Percentiles rank a stretch among this genome's conserved stretches.
These are phyloP conservation scores for Oceanodroma leucorhoa DNA, from an alignment of 2,797 vertebrate genomes.

Conservation along the genomic window DNA sequence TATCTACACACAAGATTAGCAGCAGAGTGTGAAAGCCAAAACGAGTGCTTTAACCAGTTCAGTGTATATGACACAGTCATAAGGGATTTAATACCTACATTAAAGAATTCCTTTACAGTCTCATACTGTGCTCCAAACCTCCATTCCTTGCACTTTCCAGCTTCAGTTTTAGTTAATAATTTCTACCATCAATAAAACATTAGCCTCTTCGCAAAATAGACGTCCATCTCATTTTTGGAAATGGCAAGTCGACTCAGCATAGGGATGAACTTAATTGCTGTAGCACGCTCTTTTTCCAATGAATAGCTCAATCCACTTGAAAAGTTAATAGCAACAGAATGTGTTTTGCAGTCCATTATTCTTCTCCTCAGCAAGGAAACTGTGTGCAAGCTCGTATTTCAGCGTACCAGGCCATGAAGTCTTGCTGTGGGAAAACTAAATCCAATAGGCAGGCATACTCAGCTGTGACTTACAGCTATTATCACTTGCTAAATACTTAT, in stretches of 20 bases:
- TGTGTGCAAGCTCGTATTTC: slow-evolving; percentile 47
- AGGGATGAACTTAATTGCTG: slow-evolving; percentile 56
- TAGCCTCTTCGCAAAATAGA: slow-evolving; percentile 3
- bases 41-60: background rate
- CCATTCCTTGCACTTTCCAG: background rate
- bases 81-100: background rate
- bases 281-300: slow-evolving; percentile 31
- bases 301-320: slow-evolving; percentile 62
- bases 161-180: slow-evolving; percentile 29
- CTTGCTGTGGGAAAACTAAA: slow-evolving; percentile 63
- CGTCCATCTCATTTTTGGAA: slow-evolving; percentile 37
- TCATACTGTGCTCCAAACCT: background rate
- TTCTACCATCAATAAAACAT: slow-evolving; percentile 36
- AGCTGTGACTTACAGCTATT: slow-evolving; percentile 58
- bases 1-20: background rate
- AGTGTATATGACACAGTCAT: background rate
- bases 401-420: slow-evolving; percentile 41
- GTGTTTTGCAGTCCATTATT: slow-evolving; percentile 61
- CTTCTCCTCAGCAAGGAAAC: slow-evolving; percentile 58
- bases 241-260: slow-evolving; percentile 22
- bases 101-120: background rate
- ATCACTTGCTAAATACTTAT: slow-evolving; percentile 47
- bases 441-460: slow-evolving; percentile 48
- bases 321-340: slow-evolving; percentile 62
- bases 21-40: background rate